A percentile compares a stretch with the other conserved stretches of the same genome.
Evolutionary conservation across 1,140 invertebrate species (phyloP).

Genomic region (Wasmannia auropunctata): DNA sequence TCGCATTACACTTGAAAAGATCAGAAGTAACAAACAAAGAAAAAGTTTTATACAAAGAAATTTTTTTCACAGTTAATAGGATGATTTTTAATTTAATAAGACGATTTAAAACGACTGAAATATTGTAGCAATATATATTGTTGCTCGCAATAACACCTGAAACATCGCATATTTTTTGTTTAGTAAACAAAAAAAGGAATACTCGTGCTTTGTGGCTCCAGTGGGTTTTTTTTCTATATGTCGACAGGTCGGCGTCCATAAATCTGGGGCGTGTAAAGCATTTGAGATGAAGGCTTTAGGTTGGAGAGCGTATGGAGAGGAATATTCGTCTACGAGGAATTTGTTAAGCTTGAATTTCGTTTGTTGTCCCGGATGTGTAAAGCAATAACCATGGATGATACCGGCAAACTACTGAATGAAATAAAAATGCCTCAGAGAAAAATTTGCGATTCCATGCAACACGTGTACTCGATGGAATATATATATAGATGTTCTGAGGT

Average conservation of each 20-base stretch:
- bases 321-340: slow-evolving; percentile 35
- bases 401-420: not conserved
- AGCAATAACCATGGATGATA: not conserved
- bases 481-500: not conserved
- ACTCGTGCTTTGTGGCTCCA: not conserved
- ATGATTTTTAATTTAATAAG: not conserved
- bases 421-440: not conserved
- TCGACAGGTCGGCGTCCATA: slow-evolving; percentile 32
- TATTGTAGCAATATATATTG: not conserved
- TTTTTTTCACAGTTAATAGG: not conserved
- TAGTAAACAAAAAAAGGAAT: not conserved
- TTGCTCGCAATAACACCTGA: slow-evolving; percentile 15
- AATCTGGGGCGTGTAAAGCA: slow-evolving; percentile 35
- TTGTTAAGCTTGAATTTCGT: slow-evolving; percentile 33
- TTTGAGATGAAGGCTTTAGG: not conserved
- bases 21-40: not conserved
- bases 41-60: not conserved
- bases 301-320: not conserved
- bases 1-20: not conserved
- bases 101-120: too few species aligned
- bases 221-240: not conserved
- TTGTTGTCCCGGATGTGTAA: not conserved
- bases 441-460: not conserved
- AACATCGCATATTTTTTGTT: not conserved
- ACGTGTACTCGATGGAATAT: not conserved